phyloP scores from a whole-genome alignment of 2,888 invertebrate genomes.

The Tachina fera region DNA sequence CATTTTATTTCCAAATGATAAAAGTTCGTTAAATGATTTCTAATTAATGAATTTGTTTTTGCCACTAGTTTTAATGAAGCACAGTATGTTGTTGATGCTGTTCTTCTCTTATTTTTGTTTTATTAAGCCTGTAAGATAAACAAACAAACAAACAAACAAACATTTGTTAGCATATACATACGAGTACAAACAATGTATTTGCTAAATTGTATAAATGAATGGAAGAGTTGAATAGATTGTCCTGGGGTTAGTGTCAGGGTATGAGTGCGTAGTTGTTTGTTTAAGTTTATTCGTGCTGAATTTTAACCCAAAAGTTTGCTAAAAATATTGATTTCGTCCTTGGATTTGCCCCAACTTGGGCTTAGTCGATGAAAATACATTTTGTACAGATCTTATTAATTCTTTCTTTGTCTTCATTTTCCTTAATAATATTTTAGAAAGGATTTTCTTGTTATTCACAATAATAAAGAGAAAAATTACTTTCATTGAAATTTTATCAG shows the following conservation, averaged over 20 bases:
- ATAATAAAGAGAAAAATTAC: not conserved
- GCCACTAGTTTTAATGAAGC: not conserved
- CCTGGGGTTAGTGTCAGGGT: not conserved
- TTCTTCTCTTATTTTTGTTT: not conserved
- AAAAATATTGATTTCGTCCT: not conserved
- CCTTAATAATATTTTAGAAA: not conserved
- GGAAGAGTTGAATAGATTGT: conserved; percentile 23
- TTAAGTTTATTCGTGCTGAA: not conserved
- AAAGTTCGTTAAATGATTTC: not conserved
- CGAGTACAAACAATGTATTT: not conserved
- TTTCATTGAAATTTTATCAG: conserved; percentile 58
- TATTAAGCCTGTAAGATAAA: conserved; percentile 25
- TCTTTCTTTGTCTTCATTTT: not conserved
- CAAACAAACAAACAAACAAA: not conserved
- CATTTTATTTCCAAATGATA: not conserved
- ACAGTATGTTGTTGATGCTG: not conserved
- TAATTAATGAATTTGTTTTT: conserved; percentile 1
- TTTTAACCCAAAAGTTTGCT: conserved; percentile 33
- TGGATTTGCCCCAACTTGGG: not conserved
- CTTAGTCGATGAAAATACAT: conserved; percentile 17
- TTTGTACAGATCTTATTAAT: conserved; percentile 41
- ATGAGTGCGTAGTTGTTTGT: not conserved
- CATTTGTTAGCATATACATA: not conserved
- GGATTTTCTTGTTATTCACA: conserved; percentile 1
- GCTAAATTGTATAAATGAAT: conserved; percentile 10